Conservation (phyloP, 2,113 vertebrate genomes). For the Podilymbus podiceps region DNA sequence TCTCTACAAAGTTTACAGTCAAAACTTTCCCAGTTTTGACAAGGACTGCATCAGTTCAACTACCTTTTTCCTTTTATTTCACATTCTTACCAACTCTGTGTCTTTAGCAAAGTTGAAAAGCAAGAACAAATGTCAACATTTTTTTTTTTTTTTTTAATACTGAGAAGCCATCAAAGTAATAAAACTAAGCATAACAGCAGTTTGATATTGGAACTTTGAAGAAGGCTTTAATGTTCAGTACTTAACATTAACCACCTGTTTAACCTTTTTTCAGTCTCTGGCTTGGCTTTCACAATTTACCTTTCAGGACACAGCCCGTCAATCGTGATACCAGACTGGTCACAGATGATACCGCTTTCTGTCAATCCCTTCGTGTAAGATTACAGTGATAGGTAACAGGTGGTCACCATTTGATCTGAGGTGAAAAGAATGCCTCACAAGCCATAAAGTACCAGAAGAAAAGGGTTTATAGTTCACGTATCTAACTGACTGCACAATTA, state of each 20-base stretch:
- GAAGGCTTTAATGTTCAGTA: background rate
- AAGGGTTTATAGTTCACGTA: constrained; percentile 43
- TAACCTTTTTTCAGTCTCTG: constrained; percentile 2
- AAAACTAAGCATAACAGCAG: background rate
- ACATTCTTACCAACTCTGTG: background rate
- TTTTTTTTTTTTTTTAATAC: background rate
- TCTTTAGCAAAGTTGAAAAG: background rate
- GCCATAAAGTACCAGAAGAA: constrained; percentile 61
- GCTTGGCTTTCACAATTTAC: background rate
- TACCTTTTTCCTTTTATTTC: background rate
- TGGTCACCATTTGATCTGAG: constrained; percentile 27
- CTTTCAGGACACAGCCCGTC: constrained; percentile 1
- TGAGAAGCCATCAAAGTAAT: background rate
- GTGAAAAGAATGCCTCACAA: constrained; percentile 50
- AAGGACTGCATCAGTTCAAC: background rate
- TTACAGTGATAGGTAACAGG: constrained; percentile 34
- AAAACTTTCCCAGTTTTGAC: background rate
- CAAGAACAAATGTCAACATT: background rate
- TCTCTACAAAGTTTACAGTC: background rate
- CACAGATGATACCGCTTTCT: background rate
- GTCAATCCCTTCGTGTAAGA: background rate
- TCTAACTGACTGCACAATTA: constrained; percentile 66
- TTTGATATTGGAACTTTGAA: background rate
- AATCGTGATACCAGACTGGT: background rate
- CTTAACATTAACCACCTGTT: constrained; percentile 36